Evolutionary conservation across 64 coral and sea anemone genomes (phyloP), one percentile per base, ranked within the genome.

Genomic region (Montipora cactus): DNA sequence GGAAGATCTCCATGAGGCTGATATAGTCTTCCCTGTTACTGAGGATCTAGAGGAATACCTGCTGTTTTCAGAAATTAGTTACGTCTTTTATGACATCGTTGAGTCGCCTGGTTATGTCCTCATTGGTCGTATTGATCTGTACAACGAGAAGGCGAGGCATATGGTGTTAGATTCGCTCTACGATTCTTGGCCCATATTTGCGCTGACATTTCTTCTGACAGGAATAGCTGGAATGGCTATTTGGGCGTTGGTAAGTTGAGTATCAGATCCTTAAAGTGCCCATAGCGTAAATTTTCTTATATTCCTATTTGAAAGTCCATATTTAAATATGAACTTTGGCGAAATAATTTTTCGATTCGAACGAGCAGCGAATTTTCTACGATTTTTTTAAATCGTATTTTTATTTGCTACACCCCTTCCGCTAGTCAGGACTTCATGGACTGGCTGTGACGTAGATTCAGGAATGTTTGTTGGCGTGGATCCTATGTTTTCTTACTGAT

Each of bases 101-200:
- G 46, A 91, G 14, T n/a, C 67, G 45, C 48, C 68, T 59, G 67
- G 51, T 7, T 53, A 74, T 55, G 80, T 74, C 0, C 79, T 91
- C 12, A 83, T 91, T 45, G 44, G 79, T 72, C 62, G 73, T 44
- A 91, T 83, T 5, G 67, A 83, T 46, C 67, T 83, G 5, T 91
- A 73, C 72, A 91, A 91, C 45, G 15, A 74, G 19, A 83, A 62
- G 74, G 70, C 53, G 1, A 91, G 9, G 70, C n/a, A 16, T 58
- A 48, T 83, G 49, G 81, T 91, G 50, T 58, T 91, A 7, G 0
- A 62, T 3, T 44, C 78, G 0, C 68, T 91, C 7, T 84, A 75
- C 16, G 71, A 93, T 58, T 87, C 81, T 3, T 93, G 91, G 91
- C 91, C 91, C 37, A 87, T 79, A 49, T 93, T 93, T 66, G 59